A percentile compares a stretch with the other conserved stretches of the same genome.
Evolutionary conservation across 2,113 vertebrate genomes (phyloP).

Genomic region (Cairina moschata): DNA sequence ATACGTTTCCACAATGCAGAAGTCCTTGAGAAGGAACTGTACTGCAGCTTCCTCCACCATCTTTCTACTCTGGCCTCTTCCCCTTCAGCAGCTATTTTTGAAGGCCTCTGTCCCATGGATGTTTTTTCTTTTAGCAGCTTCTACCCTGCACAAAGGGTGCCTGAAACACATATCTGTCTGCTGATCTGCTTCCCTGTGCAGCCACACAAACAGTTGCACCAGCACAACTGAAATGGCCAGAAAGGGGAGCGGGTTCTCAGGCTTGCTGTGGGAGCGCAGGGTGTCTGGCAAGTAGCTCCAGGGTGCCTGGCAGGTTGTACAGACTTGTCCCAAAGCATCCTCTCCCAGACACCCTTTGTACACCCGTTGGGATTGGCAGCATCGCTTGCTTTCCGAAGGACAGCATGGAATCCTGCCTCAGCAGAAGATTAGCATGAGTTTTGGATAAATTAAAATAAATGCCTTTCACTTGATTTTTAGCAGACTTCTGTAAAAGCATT

Average conservation of each 20-base stretch:
- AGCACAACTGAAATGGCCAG: not conserved
- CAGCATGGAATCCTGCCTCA: not conserved
- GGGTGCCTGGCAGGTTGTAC: slow-evolving; percentile 7
- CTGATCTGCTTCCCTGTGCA: not conserved
- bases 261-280: not conserved
- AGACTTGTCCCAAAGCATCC: not conserved
- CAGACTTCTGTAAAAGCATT: slow-evolving; percentile 16
- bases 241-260: not conserved
- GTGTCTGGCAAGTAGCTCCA: not conserved
- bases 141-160: not conserved
- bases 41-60: not conserved
- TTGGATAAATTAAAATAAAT: slow-evolving; percentile 23
- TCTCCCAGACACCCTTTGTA: not conserved
- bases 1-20: not conserved
- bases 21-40: not conserved
- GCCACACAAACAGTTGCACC: not conserved
- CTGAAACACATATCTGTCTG: not conserved
- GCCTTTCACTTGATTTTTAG: not conserved
- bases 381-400: not conserved
- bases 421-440: not conserved
- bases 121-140: not conserved
- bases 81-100: slow-evolving; percentile 37
- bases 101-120: not conserved
- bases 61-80: slow-evolving; percentile 2
- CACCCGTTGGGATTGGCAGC: not conserved